phyloP scores from a whole-genome alignment of 2,888 invertebrate genomes.

The Tribolium freemani region DNA sequence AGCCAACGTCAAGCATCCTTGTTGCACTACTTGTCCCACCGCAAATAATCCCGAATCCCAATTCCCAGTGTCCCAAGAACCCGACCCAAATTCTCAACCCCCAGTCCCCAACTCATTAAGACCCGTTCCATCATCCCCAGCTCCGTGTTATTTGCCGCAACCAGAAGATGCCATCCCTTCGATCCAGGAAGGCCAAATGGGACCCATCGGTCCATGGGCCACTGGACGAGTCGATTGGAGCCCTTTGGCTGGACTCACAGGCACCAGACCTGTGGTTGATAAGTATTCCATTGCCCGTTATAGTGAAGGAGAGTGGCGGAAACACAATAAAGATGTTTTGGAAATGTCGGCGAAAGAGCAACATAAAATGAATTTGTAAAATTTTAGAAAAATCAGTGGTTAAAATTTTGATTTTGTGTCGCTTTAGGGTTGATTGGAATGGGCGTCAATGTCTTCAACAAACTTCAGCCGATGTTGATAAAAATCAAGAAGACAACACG shows the following conservation, averaged over 20 bases:
- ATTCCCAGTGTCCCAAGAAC: neutral
- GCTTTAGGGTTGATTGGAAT: conserved; percentile 71
- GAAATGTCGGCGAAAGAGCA: conserved; percentile 60
- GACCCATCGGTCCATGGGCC: conserved; percentile 76
- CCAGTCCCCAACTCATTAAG: conserved; percentile 31
- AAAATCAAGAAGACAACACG: conserved; percentile 78
- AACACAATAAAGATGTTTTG: conserved; percentile 62
- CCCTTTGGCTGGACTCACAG: conserved; percentile 78
- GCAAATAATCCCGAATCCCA: neutral
- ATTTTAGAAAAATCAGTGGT: too few species aligned
- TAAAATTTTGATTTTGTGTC: neutral
- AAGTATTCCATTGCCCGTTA: conserved; percentile 82
- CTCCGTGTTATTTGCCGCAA: conserved; percentile 73
- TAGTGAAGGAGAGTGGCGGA: conserved; percentile 81
- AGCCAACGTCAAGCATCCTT: conserved; percentile 6
- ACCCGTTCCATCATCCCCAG: conserved; percentile 43
- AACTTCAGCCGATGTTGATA: conserved; percentile 77
- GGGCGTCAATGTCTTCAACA: conserved; percentile 76
- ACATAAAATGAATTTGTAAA: conserved; percentile 62
- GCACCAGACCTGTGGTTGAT: conserved; percentile 81
- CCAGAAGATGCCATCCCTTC: conserved; percentile 65
- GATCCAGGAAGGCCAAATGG: conserved; percentile 67
- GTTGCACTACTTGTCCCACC: conserved; percentile 6
- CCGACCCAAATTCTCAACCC: conserved; percentile 22
- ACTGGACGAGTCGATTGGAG: conserved; percentile 83